Percentiles rank a stretch among this genome's conserved stretches.
Evolutionary conservation across 1,140 invertebrate species (phyloP).

Genomic region (Stenopsyche tienmushanensis): DNA sequence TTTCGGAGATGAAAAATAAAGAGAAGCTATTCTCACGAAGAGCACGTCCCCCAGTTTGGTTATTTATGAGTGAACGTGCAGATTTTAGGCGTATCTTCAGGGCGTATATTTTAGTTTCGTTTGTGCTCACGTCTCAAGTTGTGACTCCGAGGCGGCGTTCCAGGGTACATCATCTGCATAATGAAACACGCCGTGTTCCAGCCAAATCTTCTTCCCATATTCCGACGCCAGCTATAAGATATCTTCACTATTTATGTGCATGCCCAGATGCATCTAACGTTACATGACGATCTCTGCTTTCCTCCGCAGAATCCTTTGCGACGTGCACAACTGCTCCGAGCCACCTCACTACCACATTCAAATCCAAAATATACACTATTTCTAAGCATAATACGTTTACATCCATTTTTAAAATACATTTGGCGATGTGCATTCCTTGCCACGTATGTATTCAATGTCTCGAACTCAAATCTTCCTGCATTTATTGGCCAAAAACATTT

Average conservation of each 20-base stretch:
- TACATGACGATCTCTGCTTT: too few species aligned
- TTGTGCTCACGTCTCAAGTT: conserved; percentile 34
- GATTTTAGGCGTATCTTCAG: conserved; percentile 38
- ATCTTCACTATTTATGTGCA: conserved; percentile 11
- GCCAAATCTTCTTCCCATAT: conserved; percentile 28
- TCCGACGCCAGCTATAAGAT: conserved; percentile 20
- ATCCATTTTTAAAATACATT: too few species aligned
- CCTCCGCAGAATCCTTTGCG: too few species aligned
- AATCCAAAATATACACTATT: too few species aligned
- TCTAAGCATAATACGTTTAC: too few species aligned
- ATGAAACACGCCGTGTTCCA: conserved; percentile 35
- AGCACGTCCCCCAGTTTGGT: conserved; percentile 36
- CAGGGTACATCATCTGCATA: conserved; percentile 37
- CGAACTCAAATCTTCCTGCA: too few species aligned
- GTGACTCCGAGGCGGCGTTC: conserved; percentile 26
- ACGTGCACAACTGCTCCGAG: too few species aligned
- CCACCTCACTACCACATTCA: too few species aligned
- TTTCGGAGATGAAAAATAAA: not conserved
- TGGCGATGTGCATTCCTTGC: too few species aligned
- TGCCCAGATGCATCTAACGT: not conserved
- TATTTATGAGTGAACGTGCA: conserved; percentile 39
- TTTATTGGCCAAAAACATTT: too few species aligned
- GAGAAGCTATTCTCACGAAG: conserved; percentile 18
- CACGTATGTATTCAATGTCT: too few species aligned
- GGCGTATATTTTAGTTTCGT: conserved; percentile 37